phyloP scores from a whole-genome alignment of 2,113 vertebrate genomes.

The Carollia perspicillata region DNA sequence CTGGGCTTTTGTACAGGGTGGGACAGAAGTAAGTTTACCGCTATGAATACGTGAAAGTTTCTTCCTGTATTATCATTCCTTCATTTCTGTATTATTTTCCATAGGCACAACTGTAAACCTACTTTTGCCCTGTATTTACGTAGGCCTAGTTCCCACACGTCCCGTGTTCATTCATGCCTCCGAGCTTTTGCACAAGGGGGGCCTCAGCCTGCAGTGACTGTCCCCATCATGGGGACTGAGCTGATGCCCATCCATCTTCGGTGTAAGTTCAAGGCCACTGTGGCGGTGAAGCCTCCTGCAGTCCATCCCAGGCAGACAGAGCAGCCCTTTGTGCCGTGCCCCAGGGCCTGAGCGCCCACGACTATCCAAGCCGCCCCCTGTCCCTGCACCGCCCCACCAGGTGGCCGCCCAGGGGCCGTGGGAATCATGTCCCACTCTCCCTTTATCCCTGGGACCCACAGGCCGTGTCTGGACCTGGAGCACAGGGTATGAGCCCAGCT shows the following conservation, averaged over 20 bases:
- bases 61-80: not conserved
- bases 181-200: no score
- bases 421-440: not conserved
- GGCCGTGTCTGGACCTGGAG: not conserved
- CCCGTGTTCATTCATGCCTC: not conserved
- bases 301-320: not conserved
- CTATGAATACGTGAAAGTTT: not conserved
- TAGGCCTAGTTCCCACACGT: not conserved
- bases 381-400: accelerated
- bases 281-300: not conserved
- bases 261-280: not conserved
- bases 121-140: not conserved
- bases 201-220: accelerated
- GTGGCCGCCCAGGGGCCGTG: accelerated
- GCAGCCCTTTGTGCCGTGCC: not conserved
- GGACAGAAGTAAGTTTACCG: not conserved
- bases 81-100: not conserved
- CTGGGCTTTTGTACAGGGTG: no score
- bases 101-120: not conserved
- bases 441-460: not conserved
- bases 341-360: not conserved
- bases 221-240: not conserved
- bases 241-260: not conserved
- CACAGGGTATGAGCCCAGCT: not conserved
- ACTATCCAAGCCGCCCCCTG: not conserved